Evolutionary conservation across 1,140 invertebrate genomes (phyloP), one percentile per base, ranked within the genome.

Genomic region (Tenebrio molitor): DNA sequence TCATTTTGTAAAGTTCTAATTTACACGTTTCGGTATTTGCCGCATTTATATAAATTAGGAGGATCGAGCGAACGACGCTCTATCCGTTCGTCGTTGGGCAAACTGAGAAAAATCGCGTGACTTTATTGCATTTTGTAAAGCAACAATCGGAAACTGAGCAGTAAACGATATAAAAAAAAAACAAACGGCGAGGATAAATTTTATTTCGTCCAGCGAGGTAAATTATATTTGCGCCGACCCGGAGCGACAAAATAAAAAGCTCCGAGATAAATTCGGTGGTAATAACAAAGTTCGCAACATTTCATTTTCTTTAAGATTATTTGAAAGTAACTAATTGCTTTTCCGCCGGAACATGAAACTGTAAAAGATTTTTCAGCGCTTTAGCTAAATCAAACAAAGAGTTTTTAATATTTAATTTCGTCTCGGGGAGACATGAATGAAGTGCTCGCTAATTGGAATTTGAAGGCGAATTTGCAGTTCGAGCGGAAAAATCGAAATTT

Each of bases 221-320:
- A 65, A 65, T 65, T 65, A 65, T 65, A 65, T 65, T 65, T 65
- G 62, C 62, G 25, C 34, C 17, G 62, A 25, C 33, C 62, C 39
- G 15, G 21, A 42, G 62, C 62, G 62, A 65, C 62, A 65, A 65
- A 65, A 65, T 65, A 65, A 41, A 65, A 65, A 65, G 62, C 62
- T 65, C 39, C n/a, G 33, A 65, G 62, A 65, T 65, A 39, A 65
- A 65, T 65, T 65, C 39, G 39, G 62, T 65, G 62, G 62, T 42
- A 65, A 65, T 65, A 65, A 65, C 62, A 65, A 65, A 65, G 62
- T 65, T 65, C 34, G 62, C 16, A 65, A 65, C 62, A 65, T 65
- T 65, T 65, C 62, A 65, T 65, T 65, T 66, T 29, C 34, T 41
- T 44, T 29, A 42, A 44, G 64, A 66, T 66, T 65, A 33, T 65